Evolutionary conservation across 2,797 vertebrate species (phyloP), one percentile per base, ranked within the genome.

Genomic region (Rousettus madagascariensis): DNA sequence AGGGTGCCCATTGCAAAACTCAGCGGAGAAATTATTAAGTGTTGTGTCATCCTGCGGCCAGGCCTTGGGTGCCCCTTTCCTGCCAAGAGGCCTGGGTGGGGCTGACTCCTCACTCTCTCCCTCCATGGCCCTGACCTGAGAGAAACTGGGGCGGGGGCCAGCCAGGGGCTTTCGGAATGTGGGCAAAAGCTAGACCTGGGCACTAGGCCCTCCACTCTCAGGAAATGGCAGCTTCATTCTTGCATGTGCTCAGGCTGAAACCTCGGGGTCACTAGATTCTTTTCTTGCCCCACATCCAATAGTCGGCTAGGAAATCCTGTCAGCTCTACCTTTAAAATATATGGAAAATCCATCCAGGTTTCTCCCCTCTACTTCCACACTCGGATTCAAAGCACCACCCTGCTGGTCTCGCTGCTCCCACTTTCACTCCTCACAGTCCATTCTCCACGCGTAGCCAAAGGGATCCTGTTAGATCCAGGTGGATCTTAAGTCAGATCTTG

Each of bases 31-130:
- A 94, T 95, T 91, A 95, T 92, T 92, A 88, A 94, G 92, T 85
- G 55, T 96, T 97, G 96, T 97, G 96, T 95, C 97, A 97, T 86
- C 74, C 88, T 92, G 95, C 0, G 95, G 95, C 90, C 59, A 38
- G 77, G 91, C 85, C 46, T 38, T 59, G 77, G 66, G 95, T 41
- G 84, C 96, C 95, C 92, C 94, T 96, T 97, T 97, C 97, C 90
- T 91, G 96, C 86, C 94, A 22, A 0, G 86, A 77, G 83, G 94
- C 57, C 85, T 80, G 95, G 93, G 95, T 85, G 84, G 83, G 84
- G 93, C 89, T 0, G 1, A 11, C 41, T 84, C 61, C 71, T 82
- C 28, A 30, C 85, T 93, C 90, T 59, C 53, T 53, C 86, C 77
- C 30, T 85, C 63, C 17, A 1, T 3, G 13, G 49, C 49, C 22